Conservation (phyloP, 2,113 vertebrate species). For the Ctenomys sociabilis region DNA sequence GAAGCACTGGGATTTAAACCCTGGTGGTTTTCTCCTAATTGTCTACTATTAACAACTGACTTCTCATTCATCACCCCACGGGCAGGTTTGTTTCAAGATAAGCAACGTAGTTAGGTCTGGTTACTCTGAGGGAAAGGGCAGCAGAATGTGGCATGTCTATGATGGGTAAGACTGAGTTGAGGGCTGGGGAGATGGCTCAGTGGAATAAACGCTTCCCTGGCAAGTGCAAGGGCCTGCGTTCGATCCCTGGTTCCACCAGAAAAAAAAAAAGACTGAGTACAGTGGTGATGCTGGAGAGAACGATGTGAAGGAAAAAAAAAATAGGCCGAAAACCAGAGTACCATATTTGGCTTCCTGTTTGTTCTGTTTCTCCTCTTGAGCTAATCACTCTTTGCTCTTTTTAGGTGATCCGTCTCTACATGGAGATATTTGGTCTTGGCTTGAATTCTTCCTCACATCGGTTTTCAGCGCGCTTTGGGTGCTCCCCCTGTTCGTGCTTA, state of each 20-base stretch:
- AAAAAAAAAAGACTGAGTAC: too few relatives aligned
- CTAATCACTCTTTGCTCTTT: neutral
- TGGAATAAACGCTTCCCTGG: too few relatives aligned
- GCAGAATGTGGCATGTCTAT: neutral
- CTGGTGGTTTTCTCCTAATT: neutral
- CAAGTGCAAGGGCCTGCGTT: too few relatives aligned
- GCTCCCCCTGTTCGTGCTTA: constrained; percentile 97
- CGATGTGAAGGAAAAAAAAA: neutral
- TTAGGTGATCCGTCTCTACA: constrained; percentile 97
- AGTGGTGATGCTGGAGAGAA: neutral
- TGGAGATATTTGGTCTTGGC: constrained; percentile 96
- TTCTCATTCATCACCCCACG: neutral
- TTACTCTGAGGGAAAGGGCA: neutral
- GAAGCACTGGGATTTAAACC: neutral
- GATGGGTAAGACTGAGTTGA: neutral
- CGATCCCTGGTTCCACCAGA: too few relatives aligned
- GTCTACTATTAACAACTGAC: neutral
- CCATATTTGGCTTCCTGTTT: neutral
- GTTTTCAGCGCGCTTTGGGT: constrained; percentile 98
- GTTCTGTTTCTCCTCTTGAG: neutral
- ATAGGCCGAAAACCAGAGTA: neutral
- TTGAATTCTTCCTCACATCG: constrained; percentile 97
- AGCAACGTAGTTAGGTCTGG: neutral
- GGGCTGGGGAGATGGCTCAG: too few relatives aligned
- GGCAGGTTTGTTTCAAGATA: neutral